Evolutionary conservation across 2,113 vertebrate genomes (phyloP), one percentile per base, ranked within the genome.

Genomic region (Hippotragus niger): DNA sequence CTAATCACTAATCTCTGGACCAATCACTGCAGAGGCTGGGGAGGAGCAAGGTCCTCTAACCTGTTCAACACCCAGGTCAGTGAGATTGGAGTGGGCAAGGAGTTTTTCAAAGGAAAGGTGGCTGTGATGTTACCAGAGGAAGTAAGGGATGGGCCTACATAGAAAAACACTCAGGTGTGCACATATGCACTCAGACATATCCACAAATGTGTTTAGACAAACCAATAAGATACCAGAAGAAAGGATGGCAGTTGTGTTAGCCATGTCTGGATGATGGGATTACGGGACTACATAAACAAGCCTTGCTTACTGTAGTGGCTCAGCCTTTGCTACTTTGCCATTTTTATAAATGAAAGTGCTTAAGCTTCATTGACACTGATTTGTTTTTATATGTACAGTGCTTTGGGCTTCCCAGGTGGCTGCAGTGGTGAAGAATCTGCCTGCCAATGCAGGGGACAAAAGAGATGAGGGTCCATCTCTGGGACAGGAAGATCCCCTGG

Each of bases 151-250:
- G 0, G 27, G 6, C 15, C 9, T 67, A 2, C 27, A 17, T 13
- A 95, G 74, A n/a, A 93, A 86, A 88, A 47, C n/a, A 55, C 23
- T 60, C 58, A 45, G 1, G 0, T 55, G 6, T 11, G 13, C 57
- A 43, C 31, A 60, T 15, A 40, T 6, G 23, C 47, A 62, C 45
- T 53, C 47, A 55, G 11, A 29, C 7, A 14, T 2, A 36, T 2
- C 23, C 53, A n/a, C 25, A 82, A 25, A 52, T 60, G 13, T 43
- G 40, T 31, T 43, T 67, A 40, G 57, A 67, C 52, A 85, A 81
- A 90, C 13, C 87, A 47, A 74, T 74, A 93, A 95, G 33, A 31
- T 53, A 52, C 43, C 21, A 52, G 60, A 85, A 74, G 91, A 76
- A 64, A 67, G 6, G 27, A 3, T 1, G 7, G 3, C 0, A 4